Base-by-base conservation (phyloP, 1,140 invertebrate genomes). In the Octopus sinensis region DNA sequence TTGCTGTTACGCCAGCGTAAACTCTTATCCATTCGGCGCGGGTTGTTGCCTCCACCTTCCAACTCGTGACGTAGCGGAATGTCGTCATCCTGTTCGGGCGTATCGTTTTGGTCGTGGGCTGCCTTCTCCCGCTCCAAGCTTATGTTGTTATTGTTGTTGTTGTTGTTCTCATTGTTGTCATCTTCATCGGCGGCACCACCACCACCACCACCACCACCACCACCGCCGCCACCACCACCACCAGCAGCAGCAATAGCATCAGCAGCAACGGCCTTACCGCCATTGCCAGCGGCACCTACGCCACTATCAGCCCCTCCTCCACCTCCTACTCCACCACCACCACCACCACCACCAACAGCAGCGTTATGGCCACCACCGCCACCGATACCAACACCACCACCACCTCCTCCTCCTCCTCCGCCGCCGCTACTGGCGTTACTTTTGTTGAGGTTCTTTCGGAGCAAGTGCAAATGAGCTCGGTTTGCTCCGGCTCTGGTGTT, bases 401-500 rank as follows among this genome's bases (percentile, higher is more conserved):
- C 68, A 62, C 9, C 9, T n/a, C 5, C 52, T 5, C 43, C 76
- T 7, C 76, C 52, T 5, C 43, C 76, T 7, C 76, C 76, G 1
- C n/a, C 76, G 4, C 76, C 76, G 76, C 76, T 77, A 17, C 23
- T 77, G 30, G 30, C 30, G 43, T 77, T 77, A 53, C 76, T 77
- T 13, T 77, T 53, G 76, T 77, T 77, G 17, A 52, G 76, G 30
- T 77, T 51, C 7, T 77, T 77, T 77, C 76, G n/a, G 23, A 77
- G 43, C 5, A 77, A 13, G 2, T 52, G 68, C 13, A 73, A 23
- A 4, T 73, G 68, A 13, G 68, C 68, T 23, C 68, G 17, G 13
- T 73, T 73, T 13, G 68, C 68, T 6, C 76, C 43, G 76, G 76
- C 76, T 43, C 23, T 23, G 5, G 68, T 73, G 13, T 73, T 73